These are phyloP conservation scores for Lacerta bilineata DNA, from an alignment of 2,797 vertebrate genomes.

Conservation along the genomic window DNA sequence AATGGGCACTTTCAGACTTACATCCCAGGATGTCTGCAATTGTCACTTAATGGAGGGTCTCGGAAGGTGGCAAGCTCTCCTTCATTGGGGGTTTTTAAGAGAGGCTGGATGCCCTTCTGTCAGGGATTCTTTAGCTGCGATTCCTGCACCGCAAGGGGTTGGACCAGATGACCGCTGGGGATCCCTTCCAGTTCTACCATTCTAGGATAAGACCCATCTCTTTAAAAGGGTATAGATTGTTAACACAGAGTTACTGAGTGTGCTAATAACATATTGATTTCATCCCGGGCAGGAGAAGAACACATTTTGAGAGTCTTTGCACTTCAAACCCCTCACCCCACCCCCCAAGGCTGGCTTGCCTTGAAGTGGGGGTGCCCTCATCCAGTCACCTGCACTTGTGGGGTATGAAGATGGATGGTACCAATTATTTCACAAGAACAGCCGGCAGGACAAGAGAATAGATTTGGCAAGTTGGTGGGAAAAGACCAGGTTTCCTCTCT, in stretches of 20 bases:
- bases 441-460: neutral
- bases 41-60: too few species aligned
- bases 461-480: neutral
- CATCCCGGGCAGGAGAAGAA: neutral
- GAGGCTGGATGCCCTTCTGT: too few species aligned
- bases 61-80: too few species aligned
- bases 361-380: neutral
- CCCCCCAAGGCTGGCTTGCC: rapidly evolving
- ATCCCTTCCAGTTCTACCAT: too few species aligned
- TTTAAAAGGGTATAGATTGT: neutral
- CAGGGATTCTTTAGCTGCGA: too few species aligned
- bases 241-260: neutral
- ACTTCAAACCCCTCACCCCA: neutral
- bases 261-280: too few species aligned
- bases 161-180: too few species aligned
- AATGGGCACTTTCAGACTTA: too few species aligned
- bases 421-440: conserved; percentile 4
- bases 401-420: neutral
- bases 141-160: too few species aligned
- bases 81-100: too few species aligned
- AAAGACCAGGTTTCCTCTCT: too few species aligned
- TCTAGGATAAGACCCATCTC: neutral
- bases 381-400: neutral
- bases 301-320: neutral
- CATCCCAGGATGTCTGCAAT: too few species aligned